Conservation (phyloP, 2,888 invertebrate genomes). For the Calliopum simillimum region DNA sequence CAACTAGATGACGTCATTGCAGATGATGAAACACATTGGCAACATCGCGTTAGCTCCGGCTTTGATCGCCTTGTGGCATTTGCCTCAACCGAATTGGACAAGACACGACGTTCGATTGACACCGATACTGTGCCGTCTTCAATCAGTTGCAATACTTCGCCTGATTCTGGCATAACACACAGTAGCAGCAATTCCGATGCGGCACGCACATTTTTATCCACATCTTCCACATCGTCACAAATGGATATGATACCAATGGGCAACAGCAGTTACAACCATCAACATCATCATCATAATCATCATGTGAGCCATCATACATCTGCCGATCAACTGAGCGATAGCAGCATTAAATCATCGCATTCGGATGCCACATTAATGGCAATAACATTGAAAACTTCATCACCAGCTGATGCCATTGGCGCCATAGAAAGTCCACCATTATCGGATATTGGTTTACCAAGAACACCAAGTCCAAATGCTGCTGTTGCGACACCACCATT, state of each 20-base stretch:
- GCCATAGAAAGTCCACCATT: conserved; percentile 70
- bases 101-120: conserved; percentile 84
- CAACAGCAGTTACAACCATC: conserved; percentile 51
- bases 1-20: conserved; percentile 68
- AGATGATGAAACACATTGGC: conserved; percentile 89
- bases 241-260: conserved; percentile 61
- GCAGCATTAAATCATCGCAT: conserved; percentile 60
- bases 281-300: conserved; percentile 50
- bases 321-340: conserved; percentile 61
- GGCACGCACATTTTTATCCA: conserved; percentile 66
- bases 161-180: conserved; percentile 87
- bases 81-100: conserved; percentile 91
- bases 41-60: conserved; percentile 91
- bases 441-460: conserved; percentile 65
- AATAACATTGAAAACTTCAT: conserved; percentile 52
- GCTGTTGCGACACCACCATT: conserved; percentile 62
- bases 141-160: conserved; percentile 83
- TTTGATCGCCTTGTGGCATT: conserved; percentile 95
- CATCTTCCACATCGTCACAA: conserved; percentile 69
- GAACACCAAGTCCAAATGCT: conserved; percentile 66
- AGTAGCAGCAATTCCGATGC: conserved; percentile 69
- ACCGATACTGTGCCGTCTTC: conserved; percentile 70
- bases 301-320: conserved; percentile 41
- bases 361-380: conserved; percentile 47
- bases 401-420: conserved; percentile 60